Evolutionary conservation across 2,797 vertebrate genomes (phyloP).

Genomic region (Coranthus polyacanthus): DNA sequence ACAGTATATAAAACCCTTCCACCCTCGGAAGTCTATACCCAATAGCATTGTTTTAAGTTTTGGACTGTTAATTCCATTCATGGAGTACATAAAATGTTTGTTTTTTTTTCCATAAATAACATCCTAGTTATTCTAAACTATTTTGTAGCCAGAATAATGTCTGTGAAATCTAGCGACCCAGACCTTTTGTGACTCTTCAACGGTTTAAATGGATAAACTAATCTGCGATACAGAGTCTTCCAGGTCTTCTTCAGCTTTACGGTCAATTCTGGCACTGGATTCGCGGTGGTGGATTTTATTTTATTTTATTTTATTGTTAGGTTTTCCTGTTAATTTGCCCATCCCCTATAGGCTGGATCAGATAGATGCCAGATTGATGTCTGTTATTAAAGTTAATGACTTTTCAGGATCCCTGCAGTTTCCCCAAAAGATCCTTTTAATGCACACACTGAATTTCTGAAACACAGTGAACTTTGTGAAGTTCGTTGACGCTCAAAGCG

Average conservation of each 20-base stretch:
- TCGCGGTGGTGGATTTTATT: neutral
- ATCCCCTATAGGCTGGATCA: neutral
- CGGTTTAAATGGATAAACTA: no score
- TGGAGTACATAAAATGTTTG: no score
- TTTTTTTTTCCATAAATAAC: no score
- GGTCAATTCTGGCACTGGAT: neutral
- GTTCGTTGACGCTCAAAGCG: conserved; percentile 43
- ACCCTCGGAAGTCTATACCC: no score
- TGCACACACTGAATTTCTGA: neutral
- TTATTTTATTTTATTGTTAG: neutral
- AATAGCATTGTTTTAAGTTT: no score
- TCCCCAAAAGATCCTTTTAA: conserved; percentile 8
- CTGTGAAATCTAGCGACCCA: no score
- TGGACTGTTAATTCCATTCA: no score
- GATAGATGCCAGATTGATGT: conserved; percentile 14
- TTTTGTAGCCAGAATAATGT: no score
- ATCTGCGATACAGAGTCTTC: no score
- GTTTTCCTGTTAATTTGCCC: conserved; percentile 15
- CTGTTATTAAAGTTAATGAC: conserved; percentile 28
- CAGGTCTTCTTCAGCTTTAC: neutral
- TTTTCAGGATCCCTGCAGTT: conserved; percentile 11
- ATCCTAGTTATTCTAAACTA: no score
- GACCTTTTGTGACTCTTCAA: no score
- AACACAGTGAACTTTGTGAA: neutral
- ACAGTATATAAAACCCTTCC: no score